These are phyloP conservation scores for Trichonephila inaurata DNA, from an alignment of 1,140 invertebrate genomes.

Conservation along the genomic window DNA sequence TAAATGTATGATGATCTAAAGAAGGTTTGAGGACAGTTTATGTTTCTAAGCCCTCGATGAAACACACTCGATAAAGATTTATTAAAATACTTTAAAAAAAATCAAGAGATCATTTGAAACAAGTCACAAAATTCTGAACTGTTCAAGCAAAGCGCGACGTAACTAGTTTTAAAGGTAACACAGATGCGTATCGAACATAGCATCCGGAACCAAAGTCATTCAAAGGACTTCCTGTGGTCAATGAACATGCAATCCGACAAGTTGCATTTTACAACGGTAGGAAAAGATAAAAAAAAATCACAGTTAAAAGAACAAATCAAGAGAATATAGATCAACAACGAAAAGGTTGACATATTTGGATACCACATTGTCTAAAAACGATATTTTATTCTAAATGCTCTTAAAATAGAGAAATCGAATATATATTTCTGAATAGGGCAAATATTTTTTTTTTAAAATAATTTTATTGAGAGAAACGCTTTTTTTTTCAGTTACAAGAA, in stretches of 20 bases:
- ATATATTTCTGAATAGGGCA: too few relatives aligned
- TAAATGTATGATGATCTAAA: too few relatives aligned
- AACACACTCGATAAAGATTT: too few relatives aligned
- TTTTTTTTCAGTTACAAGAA: too few relatives aligned
- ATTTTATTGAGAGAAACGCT: too few relatives aligned
- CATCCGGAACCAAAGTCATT: not conserved
- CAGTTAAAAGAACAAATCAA: not conserved
- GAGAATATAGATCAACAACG: not conserved
- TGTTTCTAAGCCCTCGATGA: too few relatives aligned
- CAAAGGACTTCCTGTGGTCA: constrained; percentile 42
- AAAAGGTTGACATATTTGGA: not conserved
- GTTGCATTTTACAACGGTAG: constrained; percentile 13
- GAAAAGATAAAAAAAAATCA: not conserved
- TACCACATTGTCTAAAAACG: too few relatives aligned
- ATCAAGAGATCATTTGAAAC: not conserved
- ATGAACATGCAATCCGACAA: constrained; percentile 34
- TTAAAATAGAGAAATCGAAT: too few relatives aligned
- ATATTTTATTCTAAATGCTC: too few relatives aligned
- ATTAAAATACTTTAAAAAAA: too few relatives aligned
- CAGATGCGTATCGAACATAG: not conserved
- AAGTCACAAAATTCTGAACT: not conserved
- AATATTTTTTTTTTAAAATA: too few relatives aligned
- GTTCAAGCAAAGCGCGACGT: not conserved
- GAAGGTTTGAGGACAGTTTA: too few relatives aligned
- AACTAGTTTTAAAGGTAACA: not conserved